Conservation (phyloP, 2,888 invertebrate genomes). For the Aricia artaxerxes region DNA sequence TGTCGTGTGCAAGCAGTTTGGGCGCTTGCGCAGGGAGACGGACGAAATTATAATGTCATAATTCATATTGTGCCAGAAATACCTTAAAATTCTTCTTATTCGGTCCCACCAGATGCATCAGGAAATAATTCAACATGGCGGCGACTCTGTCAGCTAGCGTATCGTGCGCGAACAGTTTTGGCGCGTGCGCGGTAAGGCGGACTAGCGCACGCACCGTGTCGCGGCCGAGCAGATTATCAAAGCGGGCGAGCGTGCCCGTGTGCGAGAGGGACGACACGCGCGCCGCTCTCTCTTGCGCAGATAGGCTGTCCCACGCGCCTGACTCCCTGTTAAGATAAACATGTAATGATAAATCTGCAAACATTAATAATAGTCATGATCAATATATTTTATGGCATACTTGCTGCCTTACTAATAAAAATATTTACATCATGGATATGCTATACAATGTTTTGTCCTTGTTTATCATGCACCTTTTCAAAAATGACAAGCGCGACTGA, state of each 20-base stretch:
- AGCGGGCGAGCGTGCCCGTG: conserved; percentile 90
- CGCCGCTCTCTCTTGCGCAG: conserved; percentile 81
- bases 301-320: conserved; percentile 87
- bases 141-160: conserved; percentile 96
- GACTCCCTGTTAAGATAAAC: conserved; percentile 74
- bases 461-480: no score
- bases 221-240: conserved; percentile 94
- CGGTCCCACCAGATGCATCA: conserved; percentile 93
- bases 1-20: no score
- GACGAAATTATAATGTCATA: no score
- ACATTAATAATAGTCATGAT: background rate
- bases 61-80: no score
- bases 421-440: no score
- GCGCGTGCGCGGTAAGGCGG: conserved; percentile 86
- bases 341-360: background rate
- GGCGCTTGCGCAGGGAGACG: no score
- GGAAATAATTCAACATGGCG: conserved; percentile 97
- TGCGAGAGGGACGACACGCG: conserved; percentile 78
- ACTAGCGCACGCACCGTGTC: conserved; percentile 93
- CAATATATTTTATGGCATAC: no score
- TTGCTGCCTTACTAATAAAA: no score
- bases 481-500: no score
- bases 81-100: conserved; percentile 95
- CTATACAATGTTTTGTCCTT: no score
- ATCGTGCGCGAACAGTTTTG: conserved; percentile 91